Evolutionary conservation across 2,113 vertebrate species (phyloP), one percentile per base, ranked within the genome.

Genomic region (Dendrocopos noguchii): DNA sequence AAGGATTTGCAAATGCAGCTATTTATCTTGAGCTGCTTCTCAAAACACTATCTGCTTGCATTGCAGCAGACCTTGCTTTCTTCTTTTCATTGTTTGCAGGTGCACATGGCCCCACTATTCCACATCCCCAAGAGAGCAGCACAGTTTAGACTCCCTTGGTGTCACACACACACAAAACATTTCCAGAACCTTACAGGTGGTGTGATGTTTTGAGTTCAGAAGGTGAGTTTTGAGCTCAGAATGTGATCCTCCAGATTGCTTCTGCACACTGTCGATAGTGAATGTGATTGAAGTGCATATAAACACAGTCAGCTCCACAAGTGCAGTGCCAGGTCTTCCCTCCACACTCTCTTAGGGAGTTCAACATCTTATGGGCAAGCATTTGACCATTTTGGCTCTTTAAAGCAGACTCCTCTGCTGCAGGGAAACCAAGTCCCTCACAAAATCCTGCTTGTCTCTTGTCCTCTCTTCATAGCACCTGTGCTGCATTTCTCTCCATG

Each of bases 41-140:
- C 8, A 0, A 27, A 74, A 61, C 66, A 44, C 10, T 9, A 1
- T 33, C 7, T 29, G 2, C 46, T 15, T 25, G 0, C 73, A 1
- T 52, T 84, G 36, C 18, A 80, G 56, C 60, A 91, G n/a, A 73
- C 21, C 42, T 66, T n/a, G 4, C 15, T 83, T 80, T 84, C 78
- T 86, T 24, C 46, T 4, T 59, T 53, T 53, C 10, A 44, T 75
- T 71, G 75, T 53, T 44, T 77, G 15, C 24, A 56, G 31, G 20
- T 92, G 36, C 31, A 39, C 2, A 1, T 28, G 31, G 19, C 31
- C 39, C 21, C 64, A 29, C 39, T 42, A 2, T 81, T 94, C 59
- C 61, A 81, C 74, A 87, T 88, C 28, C 19, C 44, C 11, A 61
- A 52, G 52, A 34, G n/a, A 83, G 6, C 21, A 81, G 9, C 33